phyloP scores from a whole-genome alignment of 2,113 vertebrate species.

The Tragelaphus imberbis region DNA sequence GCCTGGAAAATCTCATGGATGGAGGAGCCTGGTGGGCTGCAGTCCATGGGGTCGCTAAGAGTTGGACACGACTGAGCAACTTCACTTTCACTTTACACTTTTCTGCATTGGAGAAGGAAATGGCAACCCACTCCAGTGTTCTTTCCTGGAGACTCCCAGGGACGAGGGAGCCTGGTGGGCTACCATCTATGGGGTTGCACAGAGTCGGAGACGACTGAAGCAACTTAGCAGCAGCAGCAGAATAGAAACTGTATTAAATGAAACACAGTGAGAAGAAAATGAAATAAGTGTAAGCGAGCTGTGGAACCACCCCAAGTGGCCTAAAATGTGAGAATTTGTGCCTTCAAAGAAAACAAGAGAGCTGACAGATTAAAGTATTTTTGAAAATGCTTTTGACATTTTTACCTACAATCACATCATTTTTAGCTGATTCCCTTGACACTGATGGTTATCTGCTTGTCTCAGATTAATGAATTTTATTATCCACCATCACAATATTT shows the following conservation, averaged over 20 bases:
- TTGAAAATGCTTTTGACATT: background rate
- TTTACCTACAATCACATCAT: background rate
- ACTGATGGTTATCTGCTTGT: background rate
- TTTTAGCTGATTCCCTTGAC: background rate
- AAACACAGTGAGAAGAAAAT: background rate
- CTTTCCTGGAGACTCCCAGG: too few relatives aligned
- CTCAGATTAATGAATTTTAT: background rate
- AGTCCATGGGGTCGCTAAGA: too few relatives aligned
- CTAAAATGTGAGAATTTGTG: background rate
- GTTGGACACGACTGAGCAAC: accelerated
- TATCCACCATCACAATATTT: background rate
- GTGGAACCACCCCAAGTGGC: background rate
- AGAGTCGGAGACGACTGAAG: too few relatives aligned
- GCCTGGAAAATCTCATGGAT: too few relatives aligned
- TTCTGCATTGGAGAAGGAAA: too few relatives aligned
- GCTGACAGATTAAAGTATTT: background rate
- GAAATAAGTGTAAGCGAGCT: background rate
- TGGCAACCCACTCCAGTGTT: too few relatives aligned
- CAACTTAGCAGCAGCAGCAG: too few relatives aligned
- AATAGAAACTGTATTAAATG: background rate
- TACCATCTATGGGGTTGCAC: too few relatives aligned
- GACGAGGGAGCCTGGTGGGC: too few relatives aligned
- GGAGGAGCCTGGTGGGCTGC: too few relatives aligned
- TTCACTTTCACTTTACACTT: too few relatives aligned
- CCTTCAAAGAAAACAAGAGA: background rate